These are phyloP conservation scores for Microtus oregoni DNA, from an alignment of 2,113 vertebrate genomes.

Conservation along the genomic window DNA sequence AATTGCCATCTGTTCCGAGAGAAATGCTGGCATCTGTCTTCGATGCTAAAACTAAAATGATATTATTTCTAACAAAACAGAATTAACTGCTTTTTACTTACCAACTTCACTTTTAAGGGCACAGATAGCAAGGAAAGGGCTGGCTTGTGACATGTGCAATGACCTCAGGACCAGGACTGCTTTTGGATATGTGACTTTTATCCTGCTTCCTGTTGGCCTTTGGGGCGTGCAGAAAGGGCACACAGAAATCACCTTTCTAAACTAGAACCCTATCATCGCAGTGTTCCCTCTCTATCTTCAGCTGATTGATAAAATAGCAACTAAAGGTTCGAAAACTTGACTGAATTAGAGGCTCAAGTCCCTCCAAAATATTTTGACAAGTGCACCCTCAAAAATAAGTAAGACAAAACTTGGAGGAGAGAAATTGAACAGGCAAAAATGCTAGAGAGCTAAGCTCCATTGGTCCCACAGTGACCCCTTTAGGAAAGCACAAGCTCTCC, in stretches of 20 bases:
- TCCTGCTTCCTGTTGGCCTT: conserved; percentile 70
- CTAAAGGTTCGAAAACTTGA: conserved; percentile 80
- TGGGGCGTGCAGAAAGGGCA: conserved; percentile 76
- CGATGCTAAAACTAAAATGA: conserved; percentile 90
- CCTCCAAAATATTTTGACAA: conserved; percentile 79
- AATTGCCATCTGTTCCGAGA: conserved; percentile 95
- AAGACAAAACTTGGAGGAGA: conserved; percentile 52
- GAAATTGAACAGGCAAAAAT: conserved; percentile 73
- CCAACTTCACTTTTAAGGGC: conserved; percentile 81
- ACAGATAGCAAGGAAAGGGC: conserved; percentile 71
- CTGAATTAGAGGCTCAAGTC: conserved; percentile 60
- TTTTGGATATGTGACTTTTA: conserved; percentile 81
- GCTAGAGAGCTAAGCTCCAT: conserved; percentile 74
- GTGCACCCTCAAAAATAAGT: conserved; percentile 67
- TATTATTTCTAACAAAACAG: conserved; percentile 92
- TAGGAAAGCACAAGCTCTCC: conserved; percentile 84
- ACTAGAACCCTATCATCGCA: conserved; percentile 75
- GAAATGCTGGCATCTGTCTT: conserved; percentile 94
- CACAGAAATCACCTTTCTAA: conserved; percentile 75
- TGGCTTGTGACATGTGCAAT: conserved; percentile 68
- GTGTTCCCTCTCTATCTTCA: conserved; percentile 72
- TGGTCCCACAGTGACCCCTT: conserved; percentile 88
- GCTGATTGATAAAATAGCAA: conserved; percentile 77
- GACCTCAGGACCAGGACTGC: conserved; percentile 80
- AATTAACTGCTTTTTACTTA: conserved; percentile 90